Evolutionary conservation across 2,113 vertebrate genomes (phyloP), one percentile per base, ranked within the genome.

Genomic region (Oncorhynchus clarkii): DNA sequence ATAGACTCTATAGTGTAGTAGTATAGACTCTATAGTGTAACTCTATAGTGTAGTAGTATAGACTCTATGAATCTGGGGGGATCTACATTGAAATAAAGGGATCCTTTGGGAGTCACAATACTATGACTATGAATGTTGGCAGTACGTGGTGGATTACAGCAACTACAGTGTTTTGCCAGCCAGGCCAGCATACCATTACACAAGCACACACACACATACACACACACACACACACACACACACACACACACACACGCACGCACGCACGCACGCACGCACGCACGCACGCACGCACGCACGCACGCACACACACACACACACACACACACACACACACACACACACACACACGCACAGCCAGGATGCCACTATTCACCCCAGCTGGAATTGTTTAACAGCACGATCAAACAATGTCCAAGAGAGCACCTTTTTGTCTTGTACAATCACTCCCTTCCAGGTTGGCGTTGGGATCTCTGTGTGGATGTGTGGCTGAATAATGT

Each of bases 401-500:
- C 70, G 81, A 81, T 80, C 78, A 78, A 75, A 78, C 74, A 71
- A 39, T 20, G 70, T 59, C 67, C 51, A 72, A 91, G 86, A 91
- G 87, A 87, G 84, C 81, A 88, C 83, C 88, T 91, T 92, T 91
- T 91, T 93, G 92, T 92, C 87, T 88, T 73, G 60, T 81, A 78
- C 89, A 90, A 89, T 92, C 78, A 87, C 72, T 89, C 73, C 86
- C 87, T 91, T 71, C 87, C 88, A 91, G 89, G 75, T 89, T 93
- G 51, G 48, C 67, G 81, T 45, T 13, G 76, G 68, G 73, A 73
- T 72, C 70, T 22, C 29, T 31, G 64, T 57, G 51, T 54, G 51
- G 51, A 54, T 54, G 51, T 45, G 39, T 11, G 70, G 31, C 26
- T 34, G 27, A 34, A 67, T 67, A 29, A 29, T 4, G 12, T 29